Conservation (phyloP, 2,888 invertebrate species). For the Tinea semifulvella region DNA sequence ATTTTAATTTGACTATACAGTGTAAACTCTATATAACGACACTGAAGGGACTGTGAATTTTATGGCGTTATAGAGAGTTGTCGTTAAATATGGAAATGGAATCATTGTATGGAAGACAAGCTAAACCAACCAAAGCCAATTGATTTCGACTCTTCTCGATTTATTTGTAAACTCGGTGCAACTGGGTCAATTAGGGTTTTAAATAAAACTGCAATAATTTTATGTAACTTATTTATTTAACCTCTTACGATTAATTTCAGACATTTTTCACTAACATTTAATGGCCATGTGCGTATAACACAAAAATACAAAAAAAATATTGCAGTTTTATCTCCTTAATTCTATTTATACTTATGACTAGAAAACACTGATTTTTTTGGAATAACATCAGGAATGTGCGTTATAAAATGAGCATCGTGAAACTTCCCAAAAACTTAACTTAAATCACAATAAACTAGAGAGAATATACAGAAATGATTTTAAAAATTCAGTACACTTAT, state of each 20-base stretch:
- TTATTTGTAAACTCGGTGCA: too few species aligned
- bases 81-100: too few species aligned
- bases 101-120: too few species aligned
- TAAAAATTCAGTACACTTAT: too few species aligned
- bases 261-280: constrained; percentile 41
- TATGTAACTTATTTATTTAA: constrained; percentile 45
- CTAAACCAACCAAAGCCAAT: too few species aligned
- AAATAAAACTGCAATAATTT: constrained; percentile 66
- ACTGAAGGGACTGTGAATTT: too few species aligned
- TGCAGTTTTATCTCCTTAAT: constrained; percentile 39
- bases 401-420: too few species aligned
- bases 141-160: too few species aligned
- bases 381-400: constrained; percentile 11
- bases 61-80: too few species aligned
- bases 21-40: too few species aligned
- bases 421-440: neutral
- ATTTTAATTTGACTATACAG: too few species aligned
- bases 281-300: constrained; percentile 23
- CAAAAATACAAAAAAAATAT: constrained; percentile 51
- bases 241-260: constrained; percentile 23
- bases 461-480: constrained; percentile 2
- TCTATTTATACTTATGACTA: constrained; percentile 13
- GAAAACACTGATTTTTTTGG: constrained; percentile 4
- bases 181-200: constrained; percentile 29
- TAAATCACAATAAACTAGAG: constrained; percentile 12